These are phyloP conservation scores for Leptinotarsa tumamoca DNA, from an alignment of 2,888 invertebrate species.

Conservation along the genomic window DNA sequence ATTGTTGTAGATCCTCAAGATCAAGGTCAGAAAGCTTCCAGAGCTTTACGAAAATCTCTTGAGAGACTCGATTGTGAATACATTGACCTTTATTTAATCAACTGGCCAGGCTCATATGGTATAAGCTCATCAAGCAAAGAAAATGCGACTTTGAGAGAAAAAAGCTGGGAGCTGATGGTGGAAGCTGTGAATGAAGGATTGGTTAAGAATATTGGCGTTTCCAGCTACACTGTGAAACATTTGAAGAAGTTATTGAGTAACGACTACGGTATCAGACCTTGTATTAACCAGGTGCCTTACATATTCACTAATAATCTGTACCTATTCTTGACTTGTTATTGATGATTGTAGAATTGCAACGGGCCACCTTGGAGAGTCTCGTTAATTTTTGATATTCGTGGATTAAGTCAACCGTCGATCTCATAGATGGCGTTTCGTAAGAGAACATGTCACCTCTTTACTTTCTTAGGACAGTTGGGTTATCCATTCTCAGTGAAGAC, in stretches of 20 bases:
- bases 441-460: too few species aligned
- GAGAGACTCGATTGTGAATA: conserved; percentile 74
- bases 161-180: conserved; percentile 78
- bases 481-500: too few species aligned
- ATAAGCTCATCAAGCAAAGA: conserved; percentile 68
- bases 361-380: too few species aligned
- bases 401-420: too few species aligned
- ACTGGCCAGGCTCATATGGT: conserved; percentile 84
- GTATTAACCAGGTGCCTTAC: conserved; percentile 78
- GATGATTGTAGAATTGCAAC: too few species aligned
- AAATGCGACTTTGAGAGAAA: conserved; percentile 71
- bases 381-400: too few species aligned
- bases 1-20: conserved; percentile 69
- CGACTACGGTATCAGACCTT: conserved; percentile 72
- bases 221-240: conserved; percentile 81
- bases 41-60: conserved; percentile 73
- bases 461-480: too few species aligned
- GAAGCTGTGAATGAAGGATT: conserved; percentile 73
- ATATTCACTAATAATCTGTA: too few species aligned
- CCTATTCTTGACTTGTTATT: too few species aligned
- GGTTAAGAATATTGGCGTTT: conserved; percentile 80
- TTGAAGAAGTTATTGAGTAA: conserved; percentile 72
- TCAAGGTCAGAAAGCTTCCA: conserved; percentile 69
- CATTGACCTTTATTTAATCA: conserved; percentile 84
- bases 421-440: too few species aligned